A percentile compares a stretch with the other conserved stretches of the same genome.
Evolutionary conservation across 2,888 invertebrate genomes (phyloP).

Genomic region (Opisthograptis luteolata): DNA sequence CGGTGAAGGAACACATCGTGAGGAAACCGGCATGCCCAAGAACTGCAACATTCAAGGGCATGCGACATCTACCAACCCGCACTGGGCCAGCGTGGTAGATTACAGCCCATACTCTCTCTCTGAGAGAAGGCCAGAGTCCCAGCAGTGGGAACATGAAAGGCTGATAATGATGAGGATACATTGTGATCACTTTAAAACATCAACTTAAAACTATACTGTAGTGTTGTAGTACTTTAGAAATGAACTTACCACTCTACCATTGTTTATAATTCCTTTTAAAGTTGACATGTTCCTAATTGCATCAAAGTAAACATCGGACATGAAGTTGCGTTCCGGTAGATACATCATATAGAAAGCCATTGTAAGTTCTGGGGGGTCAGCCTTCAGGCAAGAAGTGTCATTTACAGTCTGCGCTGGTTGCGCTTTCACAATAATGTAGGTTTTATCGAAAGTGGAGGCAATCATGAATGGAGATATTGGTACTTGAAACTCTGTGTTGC

Average conservation of each 20-base stretch:
- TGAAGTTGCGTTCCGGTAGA: constrained; percentile 83
- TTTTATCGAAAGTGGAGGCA: constrained; percentile 52
- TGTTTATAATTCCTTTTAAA: constrained; percentile 73
- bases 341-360: constrained; percentile 85
- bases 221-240: background rate
- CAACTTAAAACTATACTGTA: too few relatives aligned
- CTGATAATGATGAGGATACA: too few relatives aligned
- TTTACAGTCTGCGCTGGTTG: constrained; percentile 73
- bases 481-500: constrained; percentile 87
- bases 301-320: constrained; percentile 83
- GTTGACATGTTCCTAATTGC: constrained; percentile 86
- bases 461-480: constrained; percentile 85
- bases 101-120: too few relatives aligned
- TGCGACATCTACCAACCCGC: too few relatives aligned
- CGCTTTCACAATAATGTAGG: constrained; percentile 80
- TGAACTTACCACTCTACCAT: constrained; percentile 81
- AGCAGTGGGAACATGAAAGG: too few relatives aligned
- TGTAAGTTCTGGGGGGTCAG: constrained; percentile 54
- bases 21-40: too few relatives aligned
- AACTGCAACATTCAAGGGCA: too few relatives aligned
- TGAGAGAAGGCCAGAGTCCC: too few relatives aligned
- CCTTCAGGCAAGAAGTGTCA: constrained; percentile 49
- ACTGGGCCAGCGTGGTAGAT: too few relatives aligned
- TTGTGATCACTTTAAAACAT: too few relatives aligned
- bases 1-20: too few relatives aligned